A percentile compares a stretch with the other conserved stretches of the same genome.
phyloP scores from a whole-genome alignment of 2,113 vertebrate genomes.

The Phoxinus phoxinus region DNA sequence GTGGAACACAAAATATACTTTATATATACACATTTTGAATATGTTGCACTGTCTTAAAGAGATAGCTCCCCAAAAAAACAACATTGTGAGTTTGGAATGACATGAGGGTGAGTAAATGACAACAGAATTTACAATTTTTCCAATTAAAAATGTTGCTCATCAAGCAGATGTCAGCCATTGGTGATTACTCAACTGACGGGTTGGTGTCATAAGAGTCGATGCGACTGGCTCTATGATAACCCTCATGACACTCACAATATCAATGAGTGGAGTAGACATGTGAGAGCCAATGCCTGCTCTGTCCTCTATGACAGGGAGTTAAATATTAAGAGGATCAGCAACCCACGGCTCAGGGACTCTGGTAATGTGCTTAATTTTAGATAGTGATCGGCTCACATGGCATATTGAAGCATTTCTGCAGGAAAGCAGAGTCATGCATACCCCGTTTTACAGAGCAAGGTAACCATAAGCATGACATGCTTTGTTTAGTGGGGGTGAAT shows the following conservation, averaged over 20 bases:
- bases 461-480: neutral
- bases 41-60: no score
- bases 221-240: conserved; percentile 13
- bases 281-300: conserved; percentile 2
- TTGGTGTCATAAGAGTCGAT: neutral
- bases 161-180: conserved; percentile 6
- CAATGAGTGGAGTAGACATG: neutral
- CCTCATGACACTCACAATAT: neutral
- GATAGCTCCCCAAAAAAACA: no score
- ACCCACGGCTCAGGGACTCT: conserved; percentile 5
- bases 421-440: neutral
- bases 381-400: conserved; percentile 35
- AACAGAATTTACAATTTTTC: neutral
- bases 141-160: neutral
- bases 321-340: conserved; percentile 42
- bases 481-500: neutral
- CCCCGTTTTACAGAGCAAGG: neutral
- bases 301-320: neutral
- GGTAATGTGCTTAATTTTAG: conserved; percentile 54
- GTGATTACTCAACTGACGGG: neutral
- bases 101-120: neutral
- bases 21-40: no score
- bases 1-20: neutral
- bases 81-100: neutral
- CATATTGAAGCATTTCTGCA: conserved; percentile 16